Evolutionary conservation across 1,140 invertebrate genomes (phyloP), one percentile per base, ranked within the genome.

Genomic region (Aethina tumida): DNA sequence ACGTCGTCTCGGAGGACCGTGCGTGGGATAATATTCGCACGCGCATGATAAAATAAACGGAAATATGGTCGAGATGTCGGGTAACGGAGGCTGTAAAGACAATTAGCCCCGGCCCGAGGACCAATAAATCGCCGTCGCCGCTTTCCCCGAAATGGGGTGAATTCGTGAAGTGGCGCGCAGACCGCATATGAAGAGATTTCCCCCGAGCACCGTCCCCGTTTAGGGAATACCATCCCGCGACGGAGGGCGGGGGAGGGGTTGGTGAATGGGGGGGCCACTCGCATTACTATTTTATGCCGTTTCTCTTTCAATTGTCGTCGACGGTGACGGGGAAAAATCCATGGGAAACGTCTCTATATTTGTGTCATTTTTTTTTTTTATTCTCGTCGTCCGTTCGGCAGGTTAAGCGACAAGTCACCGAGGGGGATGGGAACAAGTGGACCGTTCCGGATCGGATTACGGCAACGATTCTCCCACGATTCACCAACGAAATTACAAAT

Each of bases 151-250:
- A 44, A 48, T 40, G 37, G 45, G 41, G 41, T 29, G 15, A 13
- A 35, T 24, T 13, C 16, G 25, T 15, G 33, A 13, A 16, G 33
- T 18, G 17, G 45, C 31, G 30, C n/a, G 20, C 13, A 19, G 32
- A 34, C 45, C 41, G 35, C 45, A 48, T 45, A 48, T 41, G 45
- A 48, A 44, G 34, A 45, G 42, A 48, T 48, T 48, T 48, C 45
- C 45, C 45, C 25, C 34, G 44, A 43, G 44, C 21, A 16, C 34
- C 13, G 28, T 14, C n/a, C 16, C 12, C n/a, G n/a, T n/a, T n/a
- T n/a, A n/a, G n/a, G n/a, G n/a, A n/a, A n/a, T n/a, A n/a, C n/a
- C n/a, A n/a, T n/a, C n/a, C n/a, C n/a, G n/a, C n/a, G n/a, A n/a
- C n/a, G n/a, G n/a, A n/a, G n/a, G n/a, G n/a, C n/a, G n/a, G n/a